phyloP scores from a whole-genome alignment of 1,140 invertebrate species.

The Scaptomyza graminum region DNA sequence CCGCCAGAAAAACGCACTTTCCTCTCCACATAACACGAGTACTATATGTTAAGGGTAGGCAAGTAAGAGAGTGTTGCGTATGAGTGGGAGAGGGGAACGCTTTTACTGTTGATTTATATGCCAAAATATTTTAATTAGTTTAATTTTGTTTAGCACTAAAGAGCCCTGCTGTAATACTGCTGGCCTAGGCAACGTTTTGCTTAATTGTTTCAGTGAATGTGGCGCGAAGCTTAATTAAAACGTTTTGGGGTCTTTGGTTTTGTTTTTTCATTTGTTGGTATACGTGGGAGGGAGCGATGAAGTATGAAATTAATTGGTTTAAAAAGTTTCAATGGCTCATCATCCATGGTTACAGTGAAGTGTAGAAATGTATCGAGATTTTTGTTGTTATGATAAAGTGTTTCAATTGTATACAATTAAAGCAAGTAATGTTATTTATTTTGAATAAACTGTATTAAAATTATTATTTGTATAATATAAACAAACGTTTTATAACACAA shows the following conservation, averaged over 20 bases:
- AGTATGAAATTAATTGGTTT: conserved; percentile 33
- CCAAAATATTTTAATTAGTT: conserved; percentile 61
- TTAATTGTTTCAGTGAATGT: conserved; percentile 39
- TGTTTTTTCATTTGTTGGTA: not conserved
- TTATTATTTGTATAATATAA: too few relatives aligned
- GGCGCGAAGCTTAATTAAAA: conserved; percentile 20
- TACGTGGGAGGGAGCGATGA: not conserved
- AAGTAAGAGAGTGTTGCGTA: conserved; percentile 6
- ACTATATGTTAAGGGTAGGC: not conserved
- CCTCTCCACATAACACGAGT: conserved; percentile 1
- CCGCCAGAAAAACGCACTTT: conserved; percentile 1
- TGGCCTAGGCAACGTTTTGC: conserved; percentile 24
- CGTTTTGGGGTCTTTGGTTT: conserved; percentile 5
- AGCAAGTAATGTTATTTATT: too few relatives aligned
- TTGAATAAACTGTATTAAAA: too few relatives aligned
- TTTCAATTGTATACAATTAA: too few relatives aligned
- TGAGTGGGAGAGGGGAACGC: not conserved
- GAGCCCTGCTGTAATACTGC: not conserved
- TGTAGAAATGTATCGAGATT: not conserved
- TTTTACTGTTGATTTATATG: conserved; percentile 47
- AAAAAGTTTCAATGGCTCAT: conserved; percentile 8
- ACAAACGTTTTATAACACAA: too few relatives aligned
- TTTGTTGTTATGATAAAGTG: not conserved
- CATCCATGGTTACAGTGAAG: not conserved
- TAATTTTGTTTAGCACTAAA: conserved; percentile 32